Base-by-base conservation (phyloP, 2,797 vertebrate genomes). In the Coccyzus lansbergi region DNA sequence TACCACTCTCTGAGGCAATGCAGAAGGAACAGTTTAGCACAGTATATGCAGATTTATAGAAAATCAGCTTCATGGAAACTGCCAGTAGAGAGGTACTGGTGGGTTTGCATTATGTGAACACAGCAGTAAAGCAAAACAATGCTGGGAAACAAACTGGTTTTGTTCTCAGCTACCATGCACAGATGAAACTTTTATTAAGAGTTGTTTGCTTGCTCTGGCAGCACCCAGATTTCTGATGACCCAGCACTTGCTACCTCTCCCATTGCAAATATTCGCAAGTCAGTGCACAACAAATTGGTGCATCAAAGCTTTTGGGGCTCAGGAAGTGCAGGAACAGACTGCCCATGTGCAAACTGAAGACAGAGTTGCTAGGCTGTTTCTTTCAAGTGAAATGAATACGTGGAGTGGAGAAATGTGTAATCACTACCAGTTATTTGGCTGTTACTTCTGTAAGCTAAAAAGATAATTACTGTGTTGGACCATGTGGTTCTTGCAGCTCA, bases 31-130 rank as follows among this genome's bases (percentile, higher is more conserved):
- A 83, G 82, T 86, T 94, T 95, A 96, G 85, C 91, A 82, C 67
- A 82, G 82, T 8, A 90, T 55, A 92, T 56, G 86, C 93, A 94
- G 58, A 93, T 95, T 94, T 95, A 90, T 92, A 96, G 90, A 96
- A 95, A 95, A 89, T 70, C 63, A 86, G 80, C 94, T 96, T 96
- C 51, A 89, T 82, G 88, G 92, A 96, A 97, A 94, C 85, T 84
- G 94, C 85, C 83, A 60, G 82, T 70, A 92, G 78, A 81, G 69
- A 2, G 0, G 80, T 87, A 83, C 69, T 78, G 80, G 75, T 1
- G 13, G 89, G 58, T 84, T 86, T 86, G 88, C 62, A 58, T 89
- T 86, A 64, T 90, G 70, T 77, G 75, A 94, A 67, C 81, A 13
- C 83, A 65, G 80, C 88, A 95, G 85, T 79, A 92, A 88, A 95